Evolutionary conservation across 2,888 invertebrate species (phyloP).

Genomic region (Sipha maydis): DNA sequence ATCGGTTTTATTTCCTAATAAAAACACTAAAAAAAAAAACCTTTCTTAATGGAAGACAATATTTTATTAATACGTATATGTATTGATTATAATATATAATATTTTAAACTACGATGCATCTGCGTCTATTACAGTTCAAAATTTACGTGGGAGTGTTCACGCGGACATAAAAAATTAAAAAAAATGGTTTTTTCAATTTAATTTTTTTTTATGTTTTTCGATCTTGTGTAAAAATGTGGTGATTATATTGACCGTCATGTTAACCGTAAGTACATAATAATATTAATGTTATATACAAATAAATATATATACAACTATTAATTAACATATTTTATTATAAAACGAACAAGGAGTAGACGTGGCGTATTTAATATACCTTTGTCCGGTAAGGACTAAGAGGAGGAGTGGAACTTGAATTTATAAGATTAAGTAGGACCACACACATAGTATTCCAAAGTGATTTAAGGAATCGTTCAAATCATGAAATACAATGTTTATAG

Average conservation of each 20-base stretch:
- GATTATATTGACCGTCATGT: neutral
- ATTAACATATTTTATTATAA: neutral
- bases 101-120: neutral
- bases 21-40: neutral
- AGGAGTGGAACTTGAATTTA: neutral
- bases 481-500: no score
- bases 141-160: neutral
- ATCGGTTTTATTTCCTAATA: neutral
- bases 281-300: neutral
- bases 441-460: neutral
- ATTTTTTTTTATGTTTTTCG: neutral
- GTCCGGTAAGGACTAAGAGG: neutral
- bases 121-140: neutral
- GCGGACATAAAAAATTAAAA: neutral
- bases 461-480: neutral
- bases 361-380: neutral
- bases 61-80: neutral
- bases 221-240: neutral
- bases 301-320: neutral
- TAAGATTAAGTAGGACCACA: neutral
- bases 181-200: neutral
- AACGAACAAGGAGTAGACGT: neutral
- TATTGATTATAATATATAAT: neutral
- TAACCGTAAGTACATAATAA: neutral
- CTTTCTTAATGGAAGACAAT: slow-evolving; percentile 37